Evolutionary conservation across 1,140 invertebrate species (phyloP).

Genomic region (Hyphantria cunea): DNA sequence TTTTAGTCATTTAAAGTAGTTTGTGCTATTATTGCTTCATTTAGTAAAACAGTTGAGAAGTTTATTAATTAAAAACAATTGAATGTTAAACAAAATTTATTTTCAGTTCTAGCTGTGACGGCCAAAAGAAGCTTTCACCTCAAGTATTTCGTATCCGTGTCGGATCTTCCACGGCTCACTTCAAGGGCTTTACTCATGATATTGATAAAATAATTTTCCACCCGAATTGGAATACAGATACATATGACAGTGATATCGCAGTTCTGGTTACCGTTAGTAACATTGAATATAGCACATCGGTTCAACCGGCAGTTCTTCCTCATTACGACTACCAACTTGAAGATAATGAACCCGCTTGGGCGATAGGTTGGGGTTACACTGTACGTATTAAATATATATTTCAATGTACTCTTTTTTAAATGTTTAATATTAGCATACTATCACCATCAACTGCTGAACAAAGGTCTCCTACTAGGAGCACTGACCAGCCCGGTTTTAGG

Average conservation of each 20-base stretch:
- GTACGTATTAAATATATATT: too few species aligned
- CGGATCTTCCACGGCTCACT: not conserved
- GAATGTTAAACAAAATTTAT: too few species aligned
- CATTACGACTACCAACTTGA: not conserved
- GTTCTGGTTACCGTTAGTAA: not conserved
- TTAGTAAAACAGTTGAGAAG: too few species aligned
- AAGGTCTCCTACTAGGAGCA: too few species aligned
- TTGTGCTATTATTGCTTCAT: too few species aligned
- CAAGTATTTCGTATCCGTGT: not conserved
- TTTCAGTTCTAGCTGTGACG: too few species aligned
- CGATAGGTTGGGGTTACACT: not conserved
- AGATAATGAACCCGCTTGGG: not conserved
- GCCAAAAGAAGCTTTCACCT: not conserved
- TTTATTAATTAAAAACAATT: too few species aligned
- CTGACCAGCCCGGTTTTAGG: too few species aligned
- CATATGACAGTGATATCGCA: not conserved
- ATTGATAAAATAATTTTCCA: not conserved
- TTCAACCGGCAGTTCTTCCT: not conserved
- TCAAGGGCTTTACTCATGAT: not conserved
- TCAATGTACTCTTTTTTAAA: too few species aligned
- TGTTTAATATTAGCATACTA: too few species aligned
- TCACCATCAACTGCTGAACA: too few species aligned
- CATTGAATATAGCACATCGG: not conserved
- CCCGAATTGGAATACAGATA: not conserved
- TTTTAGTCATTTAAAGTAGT: too few species aligned